Evolutionary conservation across 2,888 invertebrate genomes (phyloP).

Genomic region (Argynnis bischoffii): DNA sequence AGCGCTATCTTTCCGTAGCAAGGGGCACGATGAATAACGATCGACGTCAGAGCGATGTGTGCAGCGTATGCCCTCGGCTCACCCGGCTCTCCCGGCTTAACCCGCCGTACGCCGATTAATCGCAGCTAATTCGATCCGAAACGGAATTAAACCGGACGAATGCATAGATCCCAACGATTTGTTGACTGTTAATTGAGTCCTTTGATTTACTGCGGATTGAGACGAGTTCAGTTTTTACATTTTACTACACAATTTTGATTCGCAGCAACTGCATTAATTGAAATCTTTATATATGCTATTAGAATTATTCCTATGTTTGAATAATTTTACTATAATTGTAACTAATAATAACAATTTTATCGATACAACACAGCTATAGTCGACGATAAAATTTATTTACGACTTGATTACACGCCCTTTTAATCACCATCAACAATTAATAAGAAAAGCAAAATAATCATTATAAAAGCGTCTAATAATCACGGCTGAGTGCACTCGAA

Average conservation of each 20-base stretch:
- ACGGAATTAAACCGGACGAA: slow-evolving; percentile 80
- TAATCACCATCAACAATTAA: slow-evolving; percentile 16
- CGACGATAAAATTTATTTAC: background rate
- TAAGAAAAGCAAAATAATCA: slow-evolving; percentile 34
- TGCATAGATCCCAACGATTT: slow-evolving; percentile 80
- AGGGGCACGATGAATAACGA: slow-evolving; percentile 78
- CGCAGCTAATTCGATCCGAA: slow-evolving; percentile 79
- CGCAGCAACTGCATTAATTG: background rate
- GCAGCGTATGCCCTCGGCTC: slow-evolving; percentile 51
- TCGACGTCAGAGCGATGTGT: slow-evolving; percentile 79
- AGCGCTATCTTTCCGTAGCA: slow-evolving; percentile 63
- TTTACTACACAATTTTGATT: background rate
- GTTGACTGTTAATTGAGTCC: slow-evolving; percentile 71
- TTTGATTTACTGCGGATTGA: slow-evolving; percentile 54
- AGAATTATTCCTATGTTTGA: background rate
- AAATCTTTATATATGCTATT: background rate
- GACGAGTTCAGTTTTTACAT: background rate
- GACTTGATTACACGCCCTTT: background rate
- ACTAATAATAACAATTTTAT: background rate
- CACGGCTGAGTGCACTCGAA: slow-evolving; percentile 51
- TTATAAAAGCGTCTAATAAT: slow-evolving; percentile 48
- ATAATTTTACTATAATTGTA: background rate
- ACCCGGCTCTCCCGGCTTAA: slow-evolving; percentile 57
- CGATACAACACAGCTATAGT: too few species aligned
- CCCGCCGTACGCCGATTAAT: slow-evolving; percentile 76